Base-by-base conservation (phyloP, 2,113 vertebrate species). In the Pteruthius melanotis region DNA sequence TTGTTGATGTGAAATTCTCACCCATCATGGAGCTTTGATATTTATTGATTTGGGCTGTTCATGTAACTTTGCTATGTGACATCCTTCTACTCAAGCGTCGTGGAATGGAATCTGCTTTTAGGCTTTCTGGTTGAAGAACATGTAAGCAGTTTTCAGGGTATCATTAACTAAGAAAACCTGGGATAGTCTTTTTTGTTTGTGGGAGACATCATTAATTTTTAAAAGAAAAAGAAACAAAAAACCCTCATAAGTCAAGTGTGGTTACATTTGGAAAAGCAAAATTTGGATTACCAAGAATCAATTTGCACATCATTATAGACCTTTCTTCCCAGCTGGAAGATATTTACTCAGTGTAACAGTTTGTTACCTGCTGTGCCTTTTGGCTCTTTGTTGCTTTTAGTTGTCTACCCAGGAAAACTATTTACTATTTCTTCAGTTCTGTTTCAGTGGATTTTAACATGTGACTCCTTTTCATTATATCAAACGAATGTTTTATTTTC, bases 191-290 rank as follows among this genome's bases (percentile, higher is more conserved):
- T 40, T 27, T 47, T 24, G 26, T 83, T 17, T 60, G 19, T 52
- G 50, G 11, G 22, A 24, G 13, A 19, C 2, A 15, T 14, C 8
- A 14, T 37, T 90, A 4, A 24, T 30, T 53, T 84, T 82, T 72
- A 27, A 72, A 59, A 54, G 30, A 17, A n/a, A 28, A 65, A 16
- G 7, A 2, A 4, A 76, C 39, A 50, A 47, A 37, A 12, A 4
- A n/a, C n/a, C n/a, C 12, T 12, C 3, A 10, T 21, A 60, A 22
- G n/a, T 64, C 26, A 80, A 50, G 52, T 0, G 0, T 50, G 13
- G 18, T 71, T 87, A 19, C 12, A 5, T 69, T 90, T 64, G 20
- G 63, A 68, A 83, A 61, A 52, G 37, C 19, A 83, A 44, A 87
- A 44, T 68, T 40, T 83, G 39, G 7, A 50, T 82, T 78, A 47